Evolutionary conservation across 2,888 invertebrate species (phyloP).

Genomic region (Agrochola lota): DNA sequence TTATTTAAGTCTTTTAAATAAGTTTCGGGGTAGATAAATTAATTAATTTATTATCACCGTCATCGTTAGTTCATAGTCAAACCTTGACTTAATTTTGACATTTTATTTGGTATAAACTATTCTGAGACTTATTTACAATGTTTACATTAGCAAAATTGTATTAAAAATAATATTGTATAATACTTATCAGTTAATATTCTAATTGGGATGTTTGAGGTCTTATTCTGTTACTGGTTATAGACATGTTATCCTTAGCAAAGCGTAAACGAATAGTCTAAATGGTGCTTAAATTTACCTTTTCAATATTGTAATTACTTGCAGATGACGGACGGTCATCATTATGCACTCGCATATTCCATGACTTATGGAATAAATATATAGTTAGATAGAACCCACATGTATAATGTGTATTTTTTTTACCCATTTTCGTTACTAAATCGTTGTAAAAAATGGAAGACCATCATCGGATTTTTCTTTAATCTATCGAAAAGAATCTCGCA

Average conservation of each 20-base stretch:
- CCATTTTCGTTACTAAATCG: not conserved
- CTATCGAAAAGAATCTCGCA: not conserved
- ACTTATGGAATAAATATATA: constrained; percentile 3
- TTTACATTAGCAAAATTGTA: not conserved
- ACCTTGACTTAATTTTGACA: constrained; percentile 3
- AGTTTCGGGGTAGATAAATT: not conserved
- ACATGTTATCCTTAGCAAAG: constrained; percentile 51
- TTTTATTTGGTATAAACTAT: constrained; percentile 1
- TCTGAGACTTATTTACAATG: not conserved
- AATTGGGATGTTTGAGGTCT: constrained; percentile 30
- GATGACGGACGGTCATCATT: constrained; percentile 17
- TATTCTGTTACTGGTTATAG: constrained; percentile 1
- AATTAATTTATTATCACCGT: not conserved
- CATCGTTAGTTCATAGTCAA: not conserved
- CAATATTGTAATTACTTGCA: constrained; percentile 18
- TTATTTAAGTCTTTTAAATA: not conserved
- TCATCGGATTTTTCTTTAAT: too few species aligned
- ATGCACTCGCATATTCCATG: constrained; percentile 10
- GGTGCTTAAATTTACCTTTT: constrained; percentile 42
- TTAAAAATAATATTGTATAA: not conserved
- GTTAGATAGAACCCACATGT: too few species aligned
- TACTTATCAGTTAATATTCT: constrained; percentile 8
- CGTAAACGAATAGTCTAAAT: constrained; percentile 22
- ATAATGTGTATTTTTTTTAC: not conserved
- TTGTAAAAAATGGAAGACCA: not conserved